Evolutionary conservation across 2,797 vertebrate genomes (phyloP), one percentile per base, ranked within the genome.

Genomic region (Brachymystax lenok): DNA sequence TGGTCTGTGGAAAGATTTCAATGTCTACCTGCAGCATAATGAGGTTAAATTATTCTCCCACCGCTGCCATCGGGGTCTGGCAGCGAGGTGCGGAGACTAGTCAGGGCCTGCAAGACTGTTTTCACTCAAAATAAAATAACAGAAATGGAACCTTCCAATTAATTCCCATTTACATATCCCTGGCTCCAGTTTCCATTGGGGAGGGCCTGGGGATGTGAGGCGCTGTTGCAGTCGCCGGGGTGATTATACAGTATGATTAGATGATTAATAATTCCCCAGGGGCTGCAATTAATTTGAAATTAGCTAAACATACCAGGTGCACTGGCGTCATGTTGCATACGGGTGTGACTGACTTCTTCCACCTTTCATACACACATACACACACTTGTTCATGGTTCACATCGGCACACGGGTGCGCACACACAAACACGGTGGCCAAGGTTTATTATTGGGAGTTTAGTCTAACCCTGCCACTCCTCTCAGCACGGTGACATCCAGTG

Each of bases 151-250:
- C 93, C 91, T 89, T 84, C 91, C 93, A 94, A 95, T 96, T 95
- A 94, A 94, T 93, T 93, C 81, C 92, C 93, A 96, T 97, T 96
- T 95, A 96, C 96, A 96, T 95, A 96, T 95, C 95, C 94, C 90
- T 87, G 77, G 91, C 84, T 86, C 81, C 86, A 85, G 88, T 90
- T 93, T 94, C 91, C 91, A 92, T 82, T 68, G 70, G 83, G 68
- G 27, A 54, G 4, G 61, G 40, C 6, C 77, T 0, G 5, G 87
- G 91, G 88, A 92, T 82, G 87, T 68, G 73, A 92, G 92, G 92
- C 90, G 86, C 92, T 90, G 77, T 92, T 86, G 87, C 89, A 92
- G 87, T 88, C 89, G 88, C 87, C 88, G 82, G 76, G 80, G 81
- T 40, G 82, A 94, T 94, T 94, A 93, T 94, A 7, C 35, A 35